phyloP scores from a whole-genome alignment of 2,113 vertebrate species.

The Sinocyclocheilus anophthalmus region DNA sequence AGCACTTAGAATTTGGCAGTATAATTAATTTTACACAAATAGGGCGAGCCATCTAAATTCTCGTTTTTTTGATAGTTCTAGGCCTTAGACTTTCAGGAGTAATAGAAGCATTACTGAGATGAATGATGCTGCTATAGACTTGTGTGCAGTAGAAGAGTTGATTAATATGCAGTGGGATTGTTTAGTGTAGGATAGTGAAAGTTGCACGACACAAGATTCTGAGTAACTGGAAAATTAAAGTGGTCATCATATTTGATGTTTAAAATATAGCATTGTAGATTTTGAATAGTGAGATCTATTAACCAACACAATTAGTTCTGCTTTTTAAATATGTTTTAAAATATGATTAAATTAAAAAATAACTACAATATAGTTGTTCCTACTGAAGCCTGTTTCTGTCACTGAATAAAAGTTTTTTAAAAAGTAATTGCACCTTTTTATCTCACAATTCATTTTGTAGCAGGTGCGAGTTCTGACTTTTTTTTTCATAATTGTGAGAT shows the following conservation, averaged over 20 bases:
- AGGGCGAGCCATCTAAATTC: neutral
- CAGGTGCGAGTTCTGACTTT: too few relatives aligned
- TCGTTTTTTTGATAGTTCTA: neutral
- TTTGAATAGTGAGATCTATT: neutral
- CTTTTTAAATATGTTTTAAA: too few relatives aligned
- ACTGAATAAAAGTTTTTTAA: neutral
- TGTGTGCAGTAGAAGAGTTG: neutral
- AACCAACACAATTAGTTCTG: neutral
- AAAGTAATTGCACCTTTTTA: neutral
- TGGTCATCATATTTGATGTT: conserved; percentile 6
- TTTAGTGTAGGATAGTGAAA: neutral
- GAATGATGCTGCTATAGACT: neutral
- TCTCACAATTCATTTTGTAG: too few relatives aligned
- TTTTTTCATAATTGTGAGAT: too few relatives aligned
- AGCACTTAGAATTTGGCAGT: conserved; percentile 48
- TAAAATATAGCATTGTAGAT: neutral
- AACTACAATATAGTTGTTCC: too few relatives aligned
- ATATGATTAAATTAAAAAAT: too few relatives aligned
- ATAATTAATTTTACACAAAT: conserved; percentile 21
- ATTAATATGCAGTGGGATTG: conserved; percentile 6
- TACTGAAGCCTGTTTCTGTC: neutral
- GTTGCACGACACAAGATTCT: neutral
- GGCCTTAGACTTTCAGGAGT: neutral
- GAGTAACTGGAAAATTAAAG: neutral
- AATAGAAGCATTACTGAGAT: conserved; percentile 6